A percentile compares a stretch with the other conserved stretches of the same genome.
Conservation (phyloP, 2,888 invertebrate species). For the Andrena hattorfiana region DNA sequence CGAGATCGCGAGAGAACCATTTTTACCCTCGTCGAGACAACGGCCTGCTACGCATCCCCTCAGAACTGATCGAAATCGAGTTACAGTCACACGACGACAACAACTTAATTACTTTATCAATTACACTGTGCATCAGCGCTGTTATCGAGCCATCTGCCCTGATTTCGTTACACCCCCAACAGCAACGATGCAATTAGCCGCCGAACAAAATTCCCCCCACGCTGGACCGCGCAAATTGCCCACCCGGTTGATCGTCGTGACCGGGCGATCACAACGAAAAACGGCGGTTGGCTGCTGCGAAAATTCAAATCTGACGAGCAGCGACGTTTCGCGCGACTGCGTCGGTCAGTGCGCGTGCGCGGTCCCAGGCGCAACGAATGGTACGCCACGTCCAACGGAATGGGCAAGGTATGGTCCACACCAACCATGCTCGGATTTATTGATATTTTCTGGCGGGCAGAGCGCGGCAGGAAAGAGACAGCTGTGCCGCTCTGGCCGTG, state of each 20-base stretch:
- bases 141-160: not conserved
- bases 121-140: slow-evolving; percentile 10
- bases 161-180: not conserved
- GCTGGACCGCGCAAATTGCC: slow-evolving; percentile 1
- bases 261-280: not conserved
- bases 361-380: slow-evolving; percentile 40
- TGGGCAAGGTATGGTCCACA: slow-evolving; percentile 38
- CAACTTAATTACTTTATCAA: slow-evolving; percentile 33
- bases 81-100: slow-evolving; percentile 13
- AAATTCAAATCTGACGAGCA: slow-evolving; percentile 39
- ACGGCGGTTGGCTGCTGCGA: not conserved
- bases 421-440: slow-evolving; percentile 82
- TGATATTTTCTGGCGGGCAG: slow-evolving; percentile 74
- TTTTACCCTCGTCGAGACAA: not conserved
- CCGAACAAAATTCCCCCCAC: not conserved
- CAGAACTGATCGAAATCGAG: slow-evolving; percentile 2
- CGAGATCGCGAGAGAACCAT: not conserved
- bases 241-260: not conserved
- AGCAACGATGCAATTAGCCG: not conserved
- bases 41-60: not conserved
- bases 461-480: slow-evolving; percentile 42
- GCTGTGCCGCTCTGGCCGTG: not conserved
- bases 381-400: slow-evolving; percentile 48
- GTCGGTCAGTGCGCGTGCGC: slow-evolving; percentile 19
- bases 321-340: not conserved